These are phyloP conservation scores for Zoanthus gigantus DNA, from an alignment of 92 coral and sea anemone species.

Conservation along the genomic window DNA sequence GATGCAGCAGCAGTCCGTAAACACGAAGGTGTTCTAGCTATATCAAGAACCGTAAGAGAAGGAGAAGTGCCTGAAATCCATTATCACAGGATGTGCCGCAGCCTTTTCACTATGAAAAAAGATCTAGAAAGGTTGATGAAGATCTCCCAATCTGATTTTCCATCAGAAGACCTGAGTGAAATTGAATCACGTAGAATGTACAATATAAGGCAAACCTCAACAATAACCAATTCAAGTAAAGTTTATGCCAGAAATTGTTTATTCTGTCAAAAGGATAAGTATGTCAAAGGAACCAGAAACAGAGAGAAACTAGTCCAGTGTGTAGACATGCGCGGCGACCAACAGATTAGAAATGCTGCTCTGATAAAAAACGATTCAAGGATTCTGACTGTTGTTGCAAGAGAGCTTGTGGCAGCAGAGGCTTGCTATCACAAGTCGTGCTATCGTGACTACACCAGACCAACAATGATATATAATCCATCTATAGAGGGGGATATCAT, in stretches of 20 bases:
- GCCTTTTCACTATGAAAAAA: too few species aligned
- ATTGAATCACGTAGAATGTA: too few species aligned
- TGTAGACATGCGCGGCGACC: constrained; percentile 52
- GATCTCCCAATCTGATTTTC: too few species aligned
- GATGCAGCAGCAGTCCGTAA: background rate
- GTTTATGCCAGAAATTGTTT: background rate
- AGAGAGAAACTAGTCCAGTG: constrained; percentile 54
- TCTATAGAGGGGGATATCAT: too few species aligned
- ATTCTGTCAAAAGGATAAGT: constrained; percentile 18
- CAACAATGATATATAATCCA: background rate
- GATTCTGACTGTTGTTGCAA: constrained; percentile 60
- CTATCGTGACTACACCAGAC: constrained; percentile 68
- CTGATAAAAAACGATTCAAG: constrained; percentile 54
- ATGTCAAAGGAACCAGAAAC: constrained; percentile 2
- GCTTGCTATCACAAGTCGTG: constrained; percentile 77
- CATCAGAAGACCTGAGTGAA: too few species aligned
- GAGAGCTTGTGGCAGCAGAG: constrained; percentile 76
- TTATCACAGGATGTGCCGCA: background rate
- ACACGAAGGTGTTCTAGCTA: background rate
- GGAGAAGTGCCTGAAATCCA: background rate
- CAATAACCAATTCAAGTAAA: too few species aligned
- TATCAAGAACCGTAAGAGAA: background rate
- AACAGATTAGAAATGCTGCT: constrained; percentile 50
- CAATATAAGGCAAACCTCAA: too few species aligned
- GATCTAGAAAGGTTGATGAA: too few species aligned